Evolutionary conservation across 2,888 invertebrate species (phyloP).

Genomic region (Athalia cordata): DNA sequence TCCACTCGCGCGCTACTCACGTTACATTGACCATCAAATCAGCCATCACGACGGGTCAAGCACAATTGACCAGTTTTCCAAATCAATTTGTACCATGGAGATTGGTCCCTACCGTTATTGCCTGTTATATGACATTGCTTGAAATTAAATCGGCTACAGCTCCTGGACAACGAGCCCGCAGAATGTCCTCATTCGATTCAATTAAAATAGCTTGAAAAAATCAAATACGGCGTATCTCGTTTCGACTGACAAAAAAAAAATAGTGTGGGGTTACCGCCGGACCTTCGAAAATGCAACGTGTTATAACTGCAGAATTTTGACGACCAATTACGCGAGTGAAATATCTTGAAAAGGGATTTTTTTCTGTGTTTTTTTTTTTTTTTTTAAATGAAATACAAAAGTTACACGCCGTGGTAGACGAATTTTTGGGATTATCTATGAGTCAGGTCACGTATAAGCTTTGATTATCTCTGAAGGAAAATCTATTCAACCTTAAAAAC

Average conservation of each 20-base stretch:
- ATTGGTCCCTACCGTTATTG: neutral
- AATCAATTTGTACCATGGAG: constrained; percentile 20
- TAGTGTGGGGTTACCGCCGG: neutral
- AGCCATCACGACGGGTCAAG: constrained; percentile 1
- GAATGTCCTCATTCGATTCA: constrained; percentile 14
- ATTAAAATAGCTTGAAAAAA: constrained; percentile 11
- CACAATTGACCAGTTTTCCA: constrained; percentile 29
- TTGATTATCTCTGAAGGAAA: constrained; percentile 43
- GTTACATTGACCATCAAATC: constrained; percentile 5
- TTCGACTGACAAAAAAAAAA: constrained; percentile 11
- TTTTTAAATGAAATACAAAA: neutral
- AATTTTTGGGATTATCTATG: neutral
- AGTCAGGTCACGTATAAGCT: constrained; percentile 33
- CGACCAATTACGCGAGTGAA: constrained; percentile 6
- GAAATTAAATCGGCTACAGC: neutral
- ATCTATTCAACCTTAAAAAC: constrained; percentile 40
- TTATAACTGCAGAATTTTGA: neutral
- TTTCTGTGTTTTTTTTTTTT: neutral
- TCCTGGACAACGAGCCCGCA: constrained; percentile 21
- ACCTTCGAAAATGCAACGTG: neutral
- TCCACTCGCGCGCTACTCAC: neutral
- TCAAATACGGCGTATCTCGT: neutral
- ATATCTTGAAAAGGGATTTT: neutral
- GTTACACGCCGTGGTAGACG: neutral
- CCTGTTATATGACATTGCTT: neutral